Conservation (phyloP, 2,797 vertebrate species). For the Darevskia mixta region DNA sequence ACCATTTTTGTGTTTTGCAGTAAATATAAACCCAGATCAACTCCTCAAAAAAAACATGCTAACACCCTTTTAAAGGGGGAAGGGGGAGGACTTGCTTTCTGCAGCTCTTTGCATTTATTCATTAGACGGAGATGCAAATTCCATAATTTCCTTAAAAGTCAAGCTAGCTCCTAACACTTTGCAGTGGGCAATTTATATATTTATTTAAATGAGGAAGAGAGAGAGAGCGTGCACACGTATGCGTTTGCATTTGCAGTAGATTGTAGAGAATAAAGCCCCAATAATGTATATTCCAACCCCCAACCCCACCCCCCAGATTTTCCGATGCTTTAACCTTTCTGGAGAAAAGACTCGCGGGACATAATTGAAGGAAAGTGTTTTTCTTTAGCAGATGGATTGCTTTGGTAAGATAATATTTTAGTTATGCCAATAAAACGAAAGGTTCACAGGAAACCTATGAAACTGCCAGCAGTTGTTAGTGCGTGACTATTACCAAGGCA, state of each 20-base stretch:
- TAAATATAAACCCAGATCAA: constrained; percentile 46
- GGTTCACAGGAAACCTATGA: constrained; percentile 85
- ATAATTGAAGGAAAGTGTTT: constrained; percentile 81
- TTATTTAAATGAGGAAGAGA: not conserved
- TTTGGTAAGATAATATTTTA: constrained; percentile 83
- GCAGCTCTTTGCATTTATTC: constrained; percentile 59
- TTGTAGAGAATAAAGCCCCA: constrained; percentile 75
- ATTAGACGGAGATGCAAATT: constrained; percentile 37
- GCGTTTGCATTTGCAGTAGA: constrained; percentile 56
- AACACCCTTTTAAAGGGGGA: constrained; percentile 37
- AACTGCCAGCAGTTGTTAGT: constrained; percentile 87
- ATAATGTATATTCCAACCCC: constrained; percentile 64
- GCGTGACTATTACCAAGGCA: constrained; percentile 89
- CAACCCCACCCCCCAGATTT: constrained; percentile 58
- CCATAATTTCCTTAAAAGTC: constrained; percentile 55
- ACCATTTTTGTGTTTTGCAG: constrained; percentile 47
- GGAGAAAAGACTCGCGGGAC: constrained; percentile 75
- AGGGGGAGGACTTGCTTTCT: constrained; percentile 50
- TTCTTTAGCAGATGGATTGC: constrained; percentile 82
- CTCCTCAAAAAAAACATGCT: constrained; percentile 41
- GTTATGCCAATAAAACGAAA: constrained; percentile 85
- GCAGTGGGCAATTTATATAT: constrained; percentile 52
- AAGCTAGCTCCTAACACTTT: constrained; percentile 55
- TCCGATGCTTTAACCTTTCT: constrained; percentile 77
- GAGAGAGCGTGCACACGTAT: not conserved